A percentile compares a stretch with the other conserved stretches of the same genome.
These are phyloP conservation scores for Metopolophium dirhodum DNA, from an alignment of 1,140 invertebrate species.

Conservation along the genomic window DNA sequence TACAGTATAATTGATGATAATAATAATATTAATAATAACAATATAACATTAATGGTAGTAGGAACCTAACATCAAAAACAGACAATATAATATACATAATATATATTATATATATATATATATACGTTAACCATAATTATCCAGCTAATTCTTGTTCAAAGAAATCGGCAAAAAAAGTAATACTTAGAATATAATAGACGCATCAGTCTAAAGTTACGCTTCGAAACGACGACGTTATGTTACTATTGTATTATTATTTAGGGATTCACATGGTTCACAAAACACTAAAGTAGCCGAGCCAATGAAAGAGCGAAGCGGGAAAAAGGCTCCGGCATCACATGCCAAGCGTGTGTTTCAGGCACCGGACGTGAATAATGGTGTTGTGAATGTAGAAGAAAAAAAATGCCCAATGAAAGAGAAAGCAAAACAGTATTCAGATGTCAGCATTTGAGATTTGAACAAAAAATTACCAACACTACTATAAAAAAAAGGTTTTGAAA, in stretches of 20 bases:
- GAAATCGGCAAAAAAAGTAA: not conserved
- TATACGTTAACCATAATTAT: too few relatives aligned
- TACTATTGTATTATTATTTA: slow-evolving; percentile 3
- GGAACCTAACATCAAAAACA: too few relatives aligned
- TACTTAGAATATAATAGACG: not conserved
- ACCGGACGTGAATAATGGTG: slow-evolving; percentile 53
- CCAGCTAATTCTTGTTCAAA: not conserved
- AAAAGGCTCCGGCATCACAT: slow-evolving; percentile 38
- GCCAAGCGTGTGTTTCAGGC: slow-evolving; percentile 38
- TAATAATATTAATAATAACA: too few relatives aligned
- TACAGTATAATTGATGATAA: not conserved
- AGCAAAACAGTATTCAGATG: slow-evolving; percentile 50
- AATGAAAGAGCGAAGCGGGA: not conserved
- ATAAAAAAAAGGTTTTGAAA: slow-evolving; percentile 36
- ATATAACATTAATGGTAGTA: too few relatives aligned
- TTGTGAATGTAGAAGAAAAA: slow-evolving; percentile 21
- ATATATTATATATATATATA: too few relatives aligned
- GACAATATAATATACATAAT: too few relatives aligned
- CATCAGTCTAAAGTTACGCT: not conserved
- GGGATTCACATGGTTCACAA: slow-evolving; percentile 18
- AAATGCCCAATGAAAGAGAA: not conserved
- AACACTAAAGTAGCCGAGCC: not conserved
- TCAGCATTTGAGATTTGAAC: slow-evolving; percentile 12
- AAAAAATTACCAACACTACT: not conserved
- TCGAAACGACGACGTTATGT: not conserved